These are phyloP conservation scores for Phylloscopus whistleri DNA, from an alignment of 2,113 vertebrate genomes.

Conservation along the genomic window DNA sequence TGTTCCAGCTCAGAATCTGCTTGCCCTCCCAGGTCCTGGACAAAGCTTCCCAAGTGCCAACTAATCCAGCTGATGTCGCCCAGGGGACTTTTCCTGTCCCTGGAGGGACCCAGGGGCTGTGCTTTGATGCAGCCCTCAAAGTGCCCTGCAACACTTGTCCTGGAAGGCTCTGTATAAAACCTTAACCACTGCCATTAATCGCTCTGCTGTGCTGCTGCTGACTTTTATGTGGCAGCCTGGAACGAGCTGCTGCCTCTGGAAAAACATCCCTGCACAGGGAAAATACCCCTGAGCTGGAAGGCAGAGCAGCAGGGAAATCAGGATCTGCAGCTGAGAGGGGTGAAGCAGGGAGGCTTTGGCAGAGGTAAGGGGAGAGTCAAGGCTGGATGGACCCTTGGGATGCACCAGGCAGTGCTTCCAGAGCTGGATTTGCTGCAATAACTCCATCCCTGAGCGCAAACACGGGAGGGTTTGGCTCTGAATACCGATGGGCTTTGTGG, in stretches of 20 bases:
- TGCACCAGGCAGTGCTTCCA: not conserved
- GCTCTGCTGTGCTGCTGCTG: not conserved
- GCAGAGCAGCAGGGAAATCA: not conserved
- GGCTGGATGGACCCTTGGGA: not conserved
- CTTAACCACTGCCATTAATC: not conserved
- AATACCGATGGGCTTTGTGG: not conserved
- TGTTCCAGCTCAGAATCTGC: not conserved
- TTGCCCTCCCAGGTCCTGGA: not conserved
- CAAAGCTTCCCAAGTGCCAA: not conserved
- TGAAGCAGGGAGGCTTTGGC: not conserved
- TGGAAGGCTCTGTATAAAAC: not conserved
- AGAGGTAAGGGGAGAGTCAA: not conserved
- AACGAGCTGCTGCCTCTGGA: not conserved
- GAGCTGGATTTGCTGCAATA: not conserved
- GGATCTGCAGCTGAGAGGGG: not conserved
- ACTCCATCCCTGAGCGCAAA: not conserved
- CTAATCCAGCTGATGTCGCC: not conserved
- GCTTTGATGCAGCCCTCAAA: not conserved
- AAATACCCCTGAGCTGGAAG: not conserved
- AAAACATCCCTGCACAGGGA: not conserved
- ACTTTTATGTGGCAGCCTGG: constrained; percentile 13
- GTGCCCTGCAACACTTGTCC: not conserved
- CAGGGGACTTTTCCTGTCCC: not conserved
- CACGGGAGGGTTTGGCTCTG: not conserved
- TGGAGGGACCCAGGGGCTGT: not conserved